These are phyloP conservation scores for Schmidtea mediterranea DNA, from an alignment of 1,140 invertebrate genomes.

Conservation along the genomic window DNA sequence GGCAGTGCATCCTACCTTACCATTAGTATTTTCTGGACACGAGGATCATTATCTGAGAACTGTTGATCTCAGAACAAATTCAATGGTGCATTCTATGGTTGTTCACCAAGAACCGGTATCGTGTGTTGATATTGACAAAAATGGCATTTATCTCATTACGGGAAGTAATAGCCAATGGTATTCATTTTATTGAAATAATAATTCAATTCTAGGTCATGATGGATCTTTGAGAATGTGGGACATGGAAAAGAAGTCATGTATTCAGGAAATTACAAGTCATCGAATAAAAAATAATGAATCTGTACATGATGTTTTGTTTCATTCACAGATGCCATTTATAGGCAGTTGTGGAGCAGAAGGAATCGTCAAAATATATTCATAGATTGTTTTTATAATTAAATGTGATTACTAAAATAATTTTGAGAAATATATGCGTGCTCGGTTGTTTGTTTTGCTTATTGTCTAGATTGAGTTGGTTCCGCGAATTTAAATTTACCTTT, in stretches of 20 bases:
- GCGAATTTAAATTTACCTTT: too few relatives aligned
- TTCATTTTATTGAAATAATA: too few relatives aligned
- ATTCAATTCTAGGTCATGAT: conserved; percentile 49
- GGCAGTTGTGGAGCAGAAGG: conserved; percentile 91
- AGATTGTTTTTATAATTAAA: too few relatives aligned
- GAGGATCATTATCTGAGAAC: not conserved
- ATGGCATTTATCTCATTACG: conserved; percentile 84
- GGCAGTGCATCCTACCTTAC: conserved; percentile 82
- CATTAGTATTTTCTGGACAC: conserved; percentile 88
- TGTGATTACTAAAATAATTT: too few relatives aligned
- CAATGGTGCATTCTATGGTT: conserved; percentile 55
- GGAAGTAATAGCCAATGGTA: conserved; percentile 42
- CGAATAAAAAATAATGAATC: conserved; percentile 97
- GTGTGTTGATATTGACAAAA: conserved; percentile 81
- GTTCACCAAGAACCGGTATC: conserved; percentile 94
- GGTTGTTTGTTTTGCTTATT: too few relatives aligned
- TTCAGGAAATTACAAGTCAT: conserved; percentile 96
- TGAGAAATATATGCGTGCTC: too few relatives aligned
- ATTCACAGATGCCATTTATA: conserved; percentile 86
- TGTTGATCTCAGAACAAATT: not conserved
- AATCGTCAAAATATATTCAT: conserved; percentile 61
- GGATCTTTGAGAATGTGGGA: conserved; percentile 97
- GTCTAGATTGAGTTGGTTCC: too few relatives aligned
- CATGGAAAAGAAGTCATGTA: conserved; percentile 87
- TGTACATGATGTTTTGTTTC: conserved; percentile 93